These are phyloP conservation scores for Oophaga sylvatica DNA, from an alignment of 2,797 vertebrate species.

Conservation along the genomic window DNA sequence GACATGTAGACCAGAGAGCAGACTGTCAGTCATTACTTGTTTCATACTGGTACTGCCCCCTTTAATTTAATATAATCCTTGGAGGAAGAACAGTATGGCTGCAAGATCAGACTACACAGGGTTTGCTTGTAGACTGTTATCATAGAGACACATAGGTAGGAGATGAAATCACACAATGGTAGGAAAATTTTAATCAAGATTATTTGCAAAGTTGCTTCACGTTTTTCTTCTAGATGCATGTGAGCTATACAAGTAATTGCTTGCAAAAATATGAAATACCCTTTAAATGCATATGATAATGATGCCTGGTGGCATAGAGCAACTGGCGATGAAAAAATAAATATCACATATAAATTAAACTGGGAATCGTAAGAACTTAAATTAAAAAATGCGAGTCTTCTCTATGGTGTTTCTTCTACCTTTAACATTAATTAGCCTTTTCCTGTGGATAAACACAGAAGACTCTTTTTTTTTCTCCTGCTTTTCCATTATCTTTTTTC, in stretches of 20 bases:
- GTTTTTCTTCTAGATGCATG: neutral
- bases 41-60: too few species aligned
- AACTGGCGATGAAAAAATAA: neutral
- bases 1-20: too few species aligned
- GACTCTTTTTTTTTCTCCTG: slow-evolving; percentile 21
- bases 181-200: neutral
- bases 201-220: neutral
- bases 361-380: neutral
- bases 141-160: neutral
- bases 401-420: slow-evolving; percentile 1
- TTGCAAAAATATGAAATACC: neutral
- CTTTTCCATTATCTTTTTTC: slow-evolving; percentile 46
- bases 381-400: slow-evolving; percentile 2
- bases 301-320: neutral
- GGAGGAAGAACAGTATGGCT: neutral
- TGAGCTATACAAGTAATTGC: neutral
- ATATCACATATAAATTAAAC: slow-evolving; percentile 12
- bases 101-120: neutral
- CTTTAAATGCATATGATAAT: neutral
- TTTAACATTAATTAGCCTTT: slow-evolving; percentile 49
- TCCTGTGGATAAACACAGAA: slow-evolving; percentile 30
- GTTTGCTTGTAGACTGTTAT: neutral
- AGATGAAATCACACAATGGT: neutral
- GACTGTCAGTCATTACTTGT: too few species aligned
- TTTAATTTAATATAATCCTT: too few species aligned